Base-by-base conservation (phyloP, 1,140 invertebrate genomes). In the Lamellibrachia luymesi region DNA sequence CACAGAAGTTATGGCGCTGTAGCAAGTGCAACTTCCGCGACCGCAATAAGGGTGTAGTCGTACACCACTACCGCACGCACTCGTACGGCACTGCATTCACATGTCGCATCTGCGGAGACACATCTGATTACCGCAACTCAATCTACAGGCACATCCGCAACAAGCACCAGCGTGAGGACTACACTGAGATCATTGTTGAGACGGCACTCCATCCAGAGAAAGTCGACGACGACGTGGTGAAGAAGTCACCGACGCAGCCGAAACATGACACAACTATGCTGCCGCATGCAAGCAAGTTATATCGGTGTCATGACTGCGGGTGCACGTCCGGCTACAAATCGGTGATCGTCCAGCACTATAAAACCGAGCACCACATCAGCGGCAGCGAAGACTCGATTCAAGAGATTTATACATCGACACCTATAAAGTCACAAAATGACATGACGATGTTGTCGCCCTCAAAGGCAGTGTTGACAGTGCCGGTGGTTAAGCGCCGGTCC, bases 351-450 rank as follows among this genome's bases (percentile, higher is more conserved):
- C 64, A 80, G 25, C 64, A 80, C 64, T 92, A 52, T 38, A 51
- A 94, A 92, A 92, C 92, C 8, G 93, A 91, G 90, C 93, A 80
- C n/a, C 92, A 94, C 90, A 91, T 51, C 50, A 91, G 10, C 1
- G 38, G 38, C 56, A 22, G 17, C 51, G 51, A 50, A 90, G 22
- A 27, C 49, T 8, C 56, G 38, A 90, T 38, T 13, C 91, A 38
- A 64, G 93, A 80, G 93, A 94, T 93, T 94, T 94, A 97, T 97
- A 94, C 97, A 98, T 97, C 97, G 97, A 95, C 97, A 97, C 96
- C 97, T 97, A 94, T 96, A 98, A 95, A 97, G 97, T 95, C 97
- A 98, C 95, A 97, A 97, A 95, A 97, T 97, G 93, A 97, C 97
- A 94, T 97, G 98, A 94, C 97, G 97, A 95, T 97, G 98, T 91